A percentile compares a stretch with the other conserved stretches of the same genome.
Conservation (phyloP, 2,888 invertebrate genomes). For the Lycia hirtaria region DNA sequence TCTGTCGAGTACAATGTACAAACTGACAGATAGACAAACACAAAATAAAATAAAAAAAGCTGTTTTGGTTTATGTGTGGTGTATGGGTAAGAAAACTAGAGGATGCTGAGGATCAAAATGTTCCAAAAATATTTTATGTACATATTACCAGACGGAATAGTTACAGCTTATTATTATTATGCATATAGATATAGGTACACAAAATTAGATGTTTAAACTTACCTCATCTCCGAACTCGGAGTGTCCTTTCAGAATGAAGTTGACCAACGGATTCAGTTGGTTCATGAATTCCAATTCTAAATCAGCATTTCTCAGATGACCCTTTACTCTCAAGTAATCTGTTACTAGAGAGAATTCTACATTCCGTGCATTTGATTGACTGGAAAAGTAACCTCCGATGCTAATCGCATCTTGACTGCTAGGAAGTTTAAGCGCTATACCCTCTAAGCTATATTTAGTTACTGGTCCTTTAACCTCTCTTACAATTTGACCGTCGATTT, state of each 20-base stretch:
- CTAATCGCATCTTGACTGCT: constrained; percentile 66
- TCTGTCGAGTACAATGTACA: no score
- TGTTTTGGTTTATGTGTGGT: no score
- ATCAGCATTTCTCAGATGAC: constrained; percentile 69
- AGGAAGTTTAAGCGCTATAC: constrained; percentile 77
- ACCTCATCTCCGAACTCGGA: constrained; percentile 70
- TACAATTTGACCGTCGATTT: constrained; percentile 81
- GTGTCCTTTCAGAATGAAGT: constrained; percentile 87
- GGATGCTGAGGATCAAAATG: no score
- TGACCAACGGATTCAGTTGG: constrained; percentile 85
- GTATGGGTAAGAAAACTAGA: no score
- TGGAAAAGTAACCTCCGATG: constrained; percentile 81
- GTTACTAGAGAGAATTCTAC: constrained; percentile 81
- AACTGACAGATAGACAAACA: no score
- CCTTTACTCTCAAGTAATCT: constrained; percentile 77
- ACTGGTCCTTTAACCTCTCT: constrained; percentile 64
- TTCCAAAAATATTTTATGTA: no score
- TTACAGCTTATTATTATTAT: not conserved
- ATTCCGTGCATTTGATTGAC: constrained; percentile 56
- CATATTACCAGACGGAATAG: no score
- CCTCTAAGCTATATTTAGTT: constrained; percentile 85
- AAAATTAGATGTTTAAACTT: constrained; percentile 45
- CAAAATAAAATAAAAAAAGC: no score
- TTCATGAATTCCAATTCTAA: constrained; percentile 84
- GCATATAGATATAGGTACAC: not conserved